Conservation (phyloP, 2,113 vertebrate genomes). For the Progne subis region DNA sequence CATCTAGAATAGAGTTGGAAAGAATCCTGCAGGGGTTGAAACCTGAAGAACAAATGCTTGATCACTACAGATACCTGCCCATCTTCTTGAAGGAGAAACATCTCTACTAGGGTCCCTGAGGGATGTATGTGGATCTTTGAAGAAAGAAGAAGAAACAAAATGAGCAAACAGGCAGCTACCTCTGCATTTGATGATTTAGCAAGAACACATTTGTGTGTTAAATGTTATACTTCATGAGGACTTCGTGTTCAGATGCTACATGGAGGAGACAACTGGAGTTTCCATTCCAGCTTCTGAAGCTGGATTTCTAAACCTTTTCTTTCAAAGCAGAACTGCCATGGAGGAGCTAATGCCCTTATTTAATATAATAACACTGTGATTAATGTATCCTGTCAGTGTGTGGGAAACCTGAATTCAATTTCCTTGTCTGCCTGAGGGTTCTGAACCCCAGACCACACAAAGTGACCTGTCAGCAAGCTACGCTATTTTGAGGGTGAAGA, state of each 20-base stretch:
- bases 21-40: background rate
- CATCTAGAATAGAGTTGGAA: background rate
- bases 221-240: background rate
- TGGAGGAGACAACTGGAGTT: background rate
- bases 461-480: constrained; percentile 5
- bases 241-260: background rate
- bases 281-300: background rate
- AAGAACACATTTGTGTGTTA: background rate
- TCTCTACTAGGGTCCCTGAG: background rate
- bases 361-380: constrained; percentile 12
- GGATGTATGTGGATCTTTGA: background rate
- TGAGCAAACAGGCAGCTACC: background rate
- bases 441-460: constrained; percentile 58
- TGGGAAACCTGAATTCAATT: constrained; percentile 60
- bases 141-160: background rate
- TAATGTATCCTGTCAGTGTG: constrained; percentile 52
- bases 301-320: background rate
- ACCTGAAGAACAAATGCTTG: background rate
- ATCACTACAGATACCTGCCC: background rate
- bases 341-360: constrained; percentile 41
- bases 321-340: background rate
- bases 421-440: constrained; percentile 11
- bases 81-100: background rate
- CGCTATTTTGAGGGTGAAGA: background rate
- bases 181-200: background rate